Base-by-base conservation (phyloP, 92 coral and sea anemone species). In the Pocillopora meandrina region DNA sequence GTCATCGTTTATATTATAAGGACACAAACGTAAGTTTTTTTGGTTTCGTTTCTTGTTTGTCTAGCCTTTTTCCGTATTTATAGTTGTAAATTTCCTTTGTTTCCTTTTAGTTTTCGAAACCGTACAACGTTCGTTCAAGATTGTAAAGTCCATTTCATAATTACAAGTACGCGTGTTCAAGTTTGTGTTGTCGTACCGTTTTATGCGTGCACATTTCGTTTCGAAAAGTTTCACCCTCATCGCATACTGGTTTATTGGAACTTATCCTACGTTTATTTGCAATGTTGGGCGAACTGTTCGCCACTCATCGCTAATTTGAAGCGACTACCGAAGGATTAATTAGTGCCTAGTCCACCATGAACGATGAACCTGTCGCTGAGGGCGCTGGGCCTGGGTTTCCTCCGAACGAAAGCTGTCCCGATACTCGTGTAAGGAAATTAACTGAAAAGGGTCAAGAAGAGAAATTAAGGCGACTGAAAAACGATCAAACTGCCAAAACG, bases 391-490 rank as follows among this genome's bases (percentile, higher is more conserved):
- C 1, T 21, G 79, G 3, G 35, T 31, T 56, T 55, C 49, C 14
- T 17, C 26, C 31, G 42, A 13, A 76, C 5, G 81, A 76, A 33
- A 57, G 47, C 55, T 31, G 26, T 15, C 84, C 64, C 12, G 63
- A 21, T 34, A 77, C 74, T 79, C 75, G 74, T 21, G 74, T 17
- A 36, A 16, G 84, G 17, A 65, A 52, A 65, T 52, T 20, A 21
- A 79, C 84, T 5, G 84, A 79, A 65, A 79, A 79, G 58, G 84
- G 61, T 42, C 67, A 60, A 56, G 58, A 78, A 73, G 77, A 85
- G 19, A 70, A 78, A 70, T 76, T 78, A 59, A n/a, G 67, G 75
- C 86, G 92, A 17, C 92, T 89, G 56, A 89, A 77, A 80, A 34
- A 74, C 56, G 78, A 77, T 66, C 89, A 77, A 80, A 84, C 85